phyloP scores from a whole-genome alignment of 1,140 invertebrate species.

The Chymomyza costata region DNA sequence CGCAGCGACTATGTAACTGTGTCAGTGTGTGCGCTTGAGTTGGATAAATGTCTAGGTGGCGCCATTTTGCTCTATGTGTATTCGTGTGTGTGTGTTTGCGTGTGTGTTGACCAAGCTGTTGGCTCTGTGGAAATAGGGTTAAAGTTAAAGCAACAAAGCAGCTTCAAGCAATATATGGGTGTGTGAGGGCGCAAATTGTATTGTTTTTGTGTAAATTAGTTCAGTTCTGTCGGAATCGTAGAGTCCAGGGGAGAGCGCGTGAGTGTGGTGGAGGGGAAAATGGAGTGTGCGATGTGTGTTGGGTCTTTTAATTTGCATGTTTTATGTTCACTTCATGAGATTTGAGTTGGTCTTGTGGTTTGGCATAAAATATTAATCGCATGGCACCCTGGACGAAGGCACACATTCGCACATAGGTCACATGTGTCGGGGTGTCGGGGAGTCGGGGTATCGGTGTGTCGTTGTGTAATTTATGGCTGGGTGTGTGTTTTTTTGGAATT shows the following conservation, averaged over 20 bases:
- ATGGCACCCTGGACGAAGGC: constrained; percentile 14
- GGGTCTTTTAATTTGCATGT: constrained; percentile 71
- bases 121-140: constrained; percentile 47
- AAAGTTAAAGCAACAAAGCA: constrained; percentile 45
- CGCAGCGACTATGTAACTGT: constrained; percentile 9
- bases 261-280: too few relatives aligned
- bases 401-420: constrained; percentile 32
- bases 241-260: too few relatives aligned
- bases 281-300: too few relatives aligned
- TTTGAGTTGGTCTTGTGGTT: constrained; percentile 64
- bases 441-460: too few relatives aligned
- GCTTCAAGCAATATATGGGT: constrained; percentile 14
- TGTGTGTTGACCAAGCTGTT: too few relatives aligned
- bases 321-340: constrained; percentile 72
- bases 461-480: too few relatives aligned
- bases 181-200: constrained; percentile 66
- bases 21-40: not conserved
- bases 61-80: constrained; percentile 45
- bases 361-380: constrained; percentile 67
- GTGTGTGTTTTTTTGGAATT: constrained; percentile 18
- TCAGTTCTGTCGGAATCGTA: constrained; percentile 50
- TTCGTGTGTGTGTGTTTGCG: too few relatives aligned
- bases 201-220: constrained; percentile 73
- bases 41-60: constrained; percentile 63
- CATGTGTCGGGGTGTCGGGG: not conserved